phyloP scores from a whole-genome alignment of 2,888 invertebrate genomes.

The Therioaphis trifolii region DNA sequence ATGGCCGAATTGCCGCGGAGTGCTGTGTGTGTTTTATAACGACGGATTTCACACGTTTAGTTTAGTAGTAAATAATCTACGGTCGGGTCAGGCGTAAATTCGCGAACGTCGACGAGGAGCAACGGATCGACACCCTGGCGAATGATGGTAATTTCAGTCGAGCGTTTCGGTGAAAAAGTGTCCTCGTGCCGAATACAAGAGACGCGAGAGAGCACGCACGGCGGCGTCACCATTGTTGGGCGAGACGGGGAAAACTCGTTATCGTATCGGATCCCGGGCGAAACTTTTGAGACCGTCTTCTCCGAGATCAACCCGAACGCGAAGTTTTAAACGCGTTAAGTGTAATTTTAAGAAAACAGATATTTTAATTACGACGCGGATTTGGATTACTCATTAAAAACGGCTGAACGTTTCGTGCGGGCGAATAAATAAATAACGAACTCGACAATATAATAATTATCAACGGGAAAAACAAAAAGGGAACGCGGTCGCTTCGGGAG shows the following conservation, averaged over 20 bases:
- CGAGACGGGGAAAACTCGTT: neutral
- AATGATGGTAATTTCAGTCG: no score
- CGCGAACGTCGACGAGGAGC: no score
- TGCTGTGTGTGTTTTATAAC: no score
- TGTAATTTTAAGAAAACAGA: neutral
- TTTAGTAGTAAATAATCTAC: no score
- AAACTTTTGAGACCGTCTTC: no score
- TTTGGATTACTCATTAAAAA: neutral
- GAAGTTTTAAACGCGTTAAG: neutral
- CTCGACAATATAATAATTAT: neutral
- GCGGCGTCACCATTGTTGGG: neutral
- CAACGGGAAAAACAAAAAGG: neutral
- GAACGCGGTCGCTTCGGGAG: neutral
- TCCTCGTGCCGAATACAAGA: neutral
- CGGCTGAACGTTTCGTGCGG: neutral
- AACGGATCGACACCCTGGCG: no score
- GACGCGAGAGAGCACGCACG: no score
- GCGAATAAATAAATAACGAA: neutral
- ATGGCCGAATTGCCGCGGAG: no score
- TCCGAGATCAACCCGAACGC: neutral
- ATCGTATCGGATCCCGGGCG: no score
- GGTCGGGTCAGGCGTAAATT: no score
- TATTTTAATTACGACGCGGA: neutral
- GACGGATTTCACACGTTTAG: no score
- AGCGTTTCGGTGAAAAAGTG: no score